A percentile compares a stretch with the other conserved stretches of the same genome.
These are phyloP conservation scores for Lordiphosa collinella DNA, from an alignment of 1,140 invertebrate genomes.

Conservation along the genomic window DNA sequence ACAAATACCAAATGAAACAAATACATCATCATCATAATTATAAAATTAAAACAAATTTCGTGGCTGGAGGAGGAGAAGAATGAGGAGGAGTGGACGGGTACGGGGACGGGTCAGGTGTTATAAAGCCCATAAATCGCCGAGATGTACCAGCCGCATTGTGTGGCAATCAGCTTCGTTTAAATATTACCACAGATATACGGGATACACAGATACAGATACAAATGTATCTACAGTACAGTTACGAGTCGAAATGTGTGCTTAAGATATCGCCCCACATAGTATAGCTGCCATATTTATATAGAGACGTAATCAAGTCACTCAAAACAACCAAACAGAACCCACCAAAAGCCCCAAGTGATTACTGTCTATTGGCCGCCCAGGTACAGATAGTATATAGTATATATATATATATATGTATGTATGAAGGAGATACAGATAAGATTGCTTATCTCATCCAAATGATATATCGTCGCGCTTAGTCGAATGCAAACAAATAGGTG, in stretches of 20 bases:
- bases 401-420: neutral
- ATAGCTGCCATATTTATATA: slow-evolving; percentile 75
- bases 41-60: slow-evolving; percentile 76
- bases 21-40: slow-evolving; percentile 73
- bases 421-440: slow-evolving; percentile 24
- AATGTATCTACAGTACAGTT: slow-evolving; percentile 13
- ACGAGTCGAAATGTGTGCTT: slow-evolving; percentile 50
- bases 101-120: slow-evolving; percentile 52
- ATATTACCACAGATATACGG: slow-evolving; percentile 52
- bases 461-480: slow-evolving; percentile 49
- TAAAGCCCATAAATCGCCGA: slow-evolving; percentile 52
- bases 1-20: slow-evolving; percentile 39
- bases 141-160: slow-evolving; percentile 12
- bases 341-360: slow-evolving; percentile 26
- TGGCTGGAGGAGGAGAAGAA: slow-evolving; percentile 30
- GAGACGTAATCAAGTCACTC: slow-evolving; percentile 72
- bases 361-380: slow-evolving; percentile 45
- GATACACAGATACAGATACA: neutral
- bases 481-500: slow-evolving; percentile 67
- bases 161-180: slow-evolving; percentile 47
- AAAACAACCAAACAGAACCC: slow-evolving; percentile 22
- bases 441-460: slow-evolving; percentile 44
- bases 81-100: too few relatives aligned
- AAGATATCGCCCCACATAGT: slow-evolving; percentile 57
- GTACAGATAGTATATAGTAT: slow-evolving; percentile 17